Conservation (phyloP, 1,140 invertebrate genomes). For the Mactra quadrangularis region DNA sequence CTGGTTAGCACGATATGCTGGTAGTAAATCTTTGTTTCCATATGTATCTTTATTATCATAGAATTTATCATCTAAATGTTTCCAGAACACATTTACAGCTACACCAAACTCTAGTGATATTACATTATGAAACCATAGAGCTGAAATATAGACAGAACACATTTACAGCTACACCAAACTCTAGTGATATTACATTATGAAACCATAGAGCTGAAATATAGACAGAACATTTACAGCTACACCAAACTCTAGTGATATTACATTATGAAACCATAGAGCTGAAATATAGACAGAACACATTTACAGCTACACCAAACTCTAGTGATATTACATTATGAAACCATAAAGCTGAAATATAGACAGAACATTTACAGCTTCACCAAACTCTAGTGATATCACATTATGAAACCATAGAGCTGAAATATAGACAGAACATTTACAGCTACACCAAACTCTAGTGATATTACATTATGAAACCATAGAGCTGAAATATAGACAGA, state of each 20-base stretch:
- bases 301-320: conserved; percentile 86
- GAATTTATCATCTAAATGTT: conserved; percentile 82
- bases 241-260: conserved; percentile 84
- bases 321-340: too few relatives aligned
- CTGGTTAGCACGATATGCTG: conserved; percentile 84
- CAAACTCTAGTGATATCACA: conserved; percentile 84
- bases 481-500: too few relatives aligned
- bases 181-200: conserved; percentile 85
- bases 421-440: too few relatives aligned
- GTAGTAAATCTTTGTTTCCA: conserved; percentile 86
- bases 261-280: conserved; percentile 88
- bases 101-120: conserved; percentile 85
- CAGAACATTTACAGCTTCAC: conserved; percentile 87
- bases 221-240: conserved; percentile 86
- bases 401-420: conserved; percentile 88
- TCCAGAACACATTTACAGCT: conserved; percentile 88
- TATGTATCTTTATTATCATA: conserved; percentile 87
- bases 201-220: conserved; percentile 86
- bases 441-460: too few relatives aligned
- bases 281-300: conserved; percentile 85
- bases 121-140: conserved; percentile 88
- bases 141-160: conserved; percentile 85
- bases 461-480: too few relatives aligned
- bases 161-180: conserved; percentile 86
- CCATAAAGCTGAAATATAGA: too few relatives aligned